These are phyloP conservation scores for Carassius auratus DNA, from an alignment of 2,113 vertebrate species.

Conservation along the genomic window DNA sequence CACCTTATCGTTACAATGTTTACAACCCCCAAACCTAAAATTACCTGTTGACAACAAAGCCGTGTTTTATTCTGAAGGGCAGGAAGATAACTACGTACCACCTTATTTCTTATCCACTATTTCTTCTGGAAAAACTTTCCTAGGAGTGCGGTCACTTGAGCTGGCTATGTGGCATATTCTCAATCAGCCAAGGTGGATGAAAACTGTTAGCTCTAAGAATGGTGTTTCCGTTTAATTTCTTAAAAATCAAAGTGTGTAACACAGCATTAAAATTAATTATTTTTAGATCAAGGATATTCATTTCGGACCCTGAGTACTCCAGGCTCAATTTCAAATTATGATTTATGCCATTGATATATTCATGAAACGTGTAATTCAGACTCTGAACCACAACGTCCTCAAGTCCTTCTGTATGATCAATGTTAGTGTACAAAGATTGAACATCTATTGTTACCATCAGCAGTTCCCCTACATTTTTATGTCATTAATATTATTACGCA, in stretches of 20 bases:
- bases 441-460: neutral
- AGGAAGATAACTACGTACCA: neutral
- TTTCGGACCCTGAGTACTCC: neutral
- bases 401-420: neutral
- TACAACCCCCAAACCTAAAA: too few relatives aligned
- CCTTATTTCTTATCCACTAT: neutral
- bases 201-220: too few relatives aligned
- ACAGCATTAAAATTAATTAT: too few relatives aligned
- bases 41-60: too few relatives aligned
- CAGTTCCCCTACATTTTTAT: neutral
- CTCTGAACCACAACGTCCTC: neutral
- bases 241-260: too few relatives aligned
- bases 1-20: too few relatives aligned
- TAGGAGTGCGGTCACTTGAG: neutral
- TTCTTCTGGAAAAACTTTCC: neutral
- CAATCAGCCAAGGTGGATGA: too few relatives aligned
- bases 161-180: too few relatives aligned
- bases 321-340: neutral
- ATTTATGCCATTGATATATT: neutral
- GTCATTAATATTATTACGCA: neutral
- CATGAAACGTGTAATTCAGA: neutral
- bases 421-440: neutral
- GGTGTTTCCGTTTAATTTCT: too few relatives aligned
- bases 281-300: neutral
- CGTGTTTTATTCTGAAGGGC: too few relatives aligned